Percentiles rank a stretch among this genome's conserved stretches.
Conservation (phyloP, 2,797 vertebrate genomes). For the Ciconia nigra region DNA sequence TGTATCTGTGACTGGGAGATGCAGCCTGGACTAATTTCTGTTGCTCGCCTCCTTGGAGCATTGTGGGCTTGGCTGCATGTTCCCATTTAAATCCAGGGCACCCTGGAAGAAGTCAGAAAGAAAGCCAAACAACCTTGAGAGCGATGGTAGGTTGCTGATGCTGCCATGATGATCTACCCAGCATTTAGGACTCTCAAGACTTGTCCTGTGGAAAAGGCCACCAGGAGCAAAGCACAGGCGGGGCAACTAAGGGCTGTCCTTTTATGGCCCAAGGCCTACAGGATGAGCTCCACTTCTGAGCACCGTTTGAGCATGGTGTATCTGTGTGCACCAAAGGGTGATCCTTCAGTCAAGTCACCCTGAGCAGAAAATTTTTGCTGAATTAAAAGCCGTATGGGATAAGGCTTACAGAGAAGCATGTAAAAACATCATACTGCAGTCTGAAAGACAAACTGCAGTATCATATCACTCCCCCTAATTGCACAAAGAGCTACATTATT, state of each 20-base stretch:
- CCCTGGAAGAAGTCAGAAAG: neutral
- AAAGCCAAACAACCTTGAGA: neutral
- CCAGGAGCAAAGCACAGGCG: neutral
- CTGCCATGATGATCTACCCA: neutral
- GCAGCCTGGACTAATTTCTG: neutral
- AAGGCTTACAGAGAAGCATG: neutral
- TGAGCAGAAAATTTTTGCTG: neutral
- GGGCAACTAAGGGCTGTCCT: neutral
- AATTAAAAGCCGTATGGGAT: neutral
- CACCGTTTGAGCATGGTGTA: accelerated
- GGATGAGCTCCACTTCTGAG: neutral
- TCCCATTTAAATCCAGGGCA: neutral
- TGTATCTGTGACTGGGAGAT: neutral
- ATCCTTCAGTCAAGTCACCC: neutral
- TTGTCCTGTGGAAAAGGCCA: neutral
- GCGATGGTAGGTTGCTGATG: neutral
- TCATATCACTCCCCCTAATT: neutral
- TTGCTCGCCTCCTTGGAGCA: neutral
- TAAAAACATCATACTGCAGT: neutral
- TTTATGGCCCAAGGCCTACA: neutral
- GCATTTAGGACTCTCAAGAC: neutral
- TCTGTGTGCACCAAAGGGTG: neutral
- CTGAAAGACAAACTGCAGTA: neutral
- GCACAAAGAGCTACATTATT: neutral
- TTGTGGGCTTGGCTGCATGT: neutral